phyloP scores from a whole-genome alignment of 2,113 vertebrate genomes.

The Chaetops frenatus region DNA sequence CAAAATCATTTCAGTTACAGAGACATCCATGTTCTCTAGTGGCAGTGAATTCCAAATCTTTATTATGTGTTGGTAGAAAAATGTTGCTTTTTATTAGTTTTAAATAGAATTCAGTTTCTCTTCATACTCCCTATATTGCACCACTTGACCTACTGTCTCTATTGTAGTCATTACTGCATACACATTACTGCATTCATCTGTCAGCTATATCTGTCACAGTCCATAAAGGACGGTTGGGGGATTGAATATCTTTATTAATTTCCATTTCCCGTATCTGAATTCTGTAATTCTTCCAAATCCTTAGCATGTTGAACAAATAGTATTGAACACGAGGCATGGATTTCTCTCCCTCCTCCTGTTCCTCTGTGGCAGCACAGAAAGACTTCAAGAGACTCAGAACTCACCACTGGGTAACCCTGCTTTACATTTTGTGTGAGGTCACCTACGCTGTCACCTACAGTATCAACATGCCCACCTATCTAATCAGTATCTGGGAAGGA shows the following conservation, averaged over 20 bases:
- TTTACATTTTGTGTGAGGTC: neutral
- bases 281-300: neutral
- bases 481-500: neutral
- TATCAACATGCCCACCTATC: neutral
- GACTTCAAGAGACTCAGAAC: neutral
- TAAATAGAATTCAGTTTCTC: neutral
- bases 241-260: slow-evolving; percentile 14
- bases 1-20: neutral
- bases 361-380: neutral
- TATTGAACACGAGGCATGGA: neutral
- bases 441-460: neutral
- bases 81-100: neutral
- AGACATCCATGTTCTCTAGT: neutral
- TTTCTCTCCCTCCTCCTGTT: neutral
- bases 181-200: neutral
- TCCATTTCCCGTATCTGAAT: neutral
- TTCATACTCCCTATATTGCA: neutral
- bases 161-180: neutral
- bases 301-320: neutral
- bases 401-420: neutral
- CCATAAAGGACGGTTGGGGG: neutral
- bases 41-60: neutral
- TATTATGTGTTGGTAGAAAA: slow-evolving; percentile 22
- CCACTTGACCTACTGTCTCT: neutral
- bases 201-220: neutral